Conservation (phyloP, 1,140 invertebrate genomes). For the Nylanderia fulva region DNA sequence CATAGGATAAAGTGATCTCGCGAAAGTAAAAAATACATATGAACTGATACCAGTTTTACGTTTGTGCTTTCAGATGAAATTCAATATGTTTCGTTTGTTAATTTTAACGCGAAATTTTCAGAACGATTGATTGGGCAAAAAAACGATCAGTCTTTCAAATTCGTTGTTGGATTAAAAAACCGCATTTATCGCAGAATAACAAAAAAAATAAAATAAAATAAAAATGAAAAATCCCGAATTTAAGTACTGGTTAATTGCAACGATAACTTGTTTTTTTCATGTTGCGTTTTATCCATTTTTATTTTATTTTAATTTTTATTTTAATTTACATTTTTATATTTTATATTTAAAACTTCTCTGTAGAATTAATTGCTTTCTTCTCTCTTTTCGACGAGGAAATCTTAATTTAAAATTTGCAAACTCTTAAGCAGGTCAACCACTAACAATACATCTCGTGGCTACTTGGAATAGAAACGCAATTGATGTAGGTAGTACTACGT, state of each 20-base stretch:
- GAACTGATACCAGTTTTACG: background rate
- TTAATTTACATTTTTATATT: slow-evolving; percentile 5
- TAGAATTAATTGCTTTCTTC: background rate
- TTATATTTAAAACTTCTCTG: background rate
- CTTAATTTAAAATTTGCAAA: background rate
- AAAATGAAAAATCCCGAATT: background rate
- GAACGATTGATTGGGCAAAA: background rate
- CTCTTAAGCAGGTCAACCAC: background rate
- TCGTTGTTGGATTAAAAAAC: background rate
- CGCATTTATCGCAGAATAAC: background rate
- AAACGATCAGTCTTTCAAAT: background rate
- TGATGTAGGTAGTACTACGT: background rate
- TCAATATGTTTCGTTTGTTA: background rate
- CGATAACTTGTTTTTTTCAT: background rate
- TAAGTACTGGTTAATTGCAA: slow-evolving; percentile 12
- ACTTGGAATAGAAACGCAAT: slow-evolving; percentile 3
- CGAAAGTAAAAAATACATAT: background rate
- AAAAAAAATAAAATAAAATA: background rate
- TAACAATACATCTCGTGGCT: slow-evolving; percentile 1
- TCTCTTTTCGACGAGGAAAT: slow-evolving; percentile 5
- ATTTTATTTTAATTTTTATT: no score
- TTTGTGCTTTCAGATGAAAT: background rate
- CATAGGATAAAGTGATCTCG: background rate
- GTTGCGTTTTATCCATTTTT: background rate
- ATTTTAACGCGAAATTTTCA: background rate